phyloP scores from a whole-genome alignment of 2,888 invertebrate genomes.

The Petrolisthes manimaculis region DNA sequence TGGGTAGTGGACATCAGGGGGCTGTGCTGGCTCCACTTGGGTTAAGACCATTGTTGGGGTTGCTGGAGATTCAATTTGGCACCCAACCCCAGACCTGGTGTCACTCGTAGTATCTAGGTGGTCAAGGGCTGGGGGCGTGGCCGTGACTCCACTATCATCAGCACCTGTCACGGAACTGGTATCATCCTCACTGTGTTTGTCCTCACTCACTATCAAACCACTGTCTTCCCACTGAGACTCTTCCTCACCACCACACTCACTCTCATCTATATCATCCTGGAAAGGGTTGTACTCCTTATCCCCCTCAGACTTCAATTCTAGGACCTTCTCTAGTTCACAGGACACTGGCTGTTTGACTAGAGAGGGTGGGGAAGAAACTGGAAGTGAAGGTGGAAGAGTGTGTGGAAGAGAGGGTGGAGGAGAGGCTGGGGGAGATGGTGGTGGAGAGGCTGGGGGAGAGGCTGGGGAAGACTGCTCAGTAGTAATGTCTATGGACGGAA shows the following conservation, averaged over 20 bases:
- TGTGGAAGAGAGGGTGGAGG: neutral
- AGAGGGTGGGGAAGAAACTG: neutral
- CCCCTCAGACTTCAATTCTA: too few relatives aligned
- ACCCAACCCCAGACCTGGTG: neutral
- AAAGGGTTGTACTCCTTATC: too few relatives aligned
- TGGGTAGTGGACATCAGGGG: constrained; percentile 75
- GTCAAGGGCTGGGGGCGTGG: neutral
- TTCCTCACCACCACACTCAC: neutral
- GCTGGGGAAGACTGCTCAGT: neutral
- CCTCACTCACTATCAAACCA: neutral
- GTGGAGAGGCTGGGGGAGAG: neutral
- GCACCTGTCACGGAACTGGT: neutral
- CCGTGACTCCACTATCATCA: constrained; percentile 15
- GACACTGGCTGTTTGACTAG: neutral
- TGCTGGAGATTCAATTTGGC: neutral
- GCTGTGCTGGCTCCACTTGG: neutral
- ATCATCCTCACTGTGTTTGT: neutral
- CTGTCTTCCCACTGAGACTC: neutral
- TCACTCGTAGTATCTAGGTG: neutral
- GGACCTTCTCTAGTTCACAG: too few relatives aligned
- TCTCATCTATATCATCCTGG: neutral
- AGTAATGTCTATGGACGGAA: too few relatives aligned
- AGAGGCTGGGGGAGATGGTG: too few relatives aligned
- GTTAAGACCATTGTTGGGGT: neutral
- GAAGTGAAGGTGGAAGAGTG: neutral